Base-by-base conservation (phyloP, 1,140 invertebrate genomes). In the Solen grandis region DNA sequence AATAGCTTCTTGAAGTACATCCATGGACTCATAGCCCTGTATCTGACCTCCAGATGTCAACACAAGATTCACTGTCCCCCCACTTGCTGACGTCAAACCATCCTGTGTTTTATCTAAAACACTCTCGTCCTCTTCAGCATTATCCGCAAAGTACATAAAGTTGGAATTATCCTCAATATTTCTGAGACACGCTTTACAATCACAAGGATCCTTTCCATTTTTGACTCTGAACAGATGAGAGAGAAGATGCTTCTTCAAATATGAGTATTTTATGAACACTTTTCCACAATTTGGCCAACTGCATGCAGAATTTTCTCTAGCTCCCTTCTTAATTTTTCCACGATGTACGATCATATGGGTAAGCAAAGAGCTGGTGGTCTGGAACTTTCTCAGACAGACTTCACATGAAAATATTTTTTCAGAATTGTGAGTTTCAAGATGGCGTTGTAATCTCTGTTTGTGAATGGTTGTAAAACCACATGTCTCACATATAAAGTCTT, bases 151-250 rank as follows among this genome's bases (percentile, higher is more conserved):
- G 38, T 38, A 36, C 22, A 46, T 25, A 14, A 60, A 19, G 29
- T 76, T 60, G 3, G 36, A 46, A 25, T 27, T 33, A 14, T 76
- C 74, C 25, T 41, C 55, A 3, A 38, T 33, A 50, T 66, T 79
- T n/a, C 70, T 46, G n/a, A 35, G 33, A 52, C 76, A 79, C 14
- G 55, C 33, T 5, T 41, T 41, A 70, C 76, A 79, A 13, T 60
- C 46, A 68, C 76, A 79, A 13, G 70, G 27, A 57, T 69, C 76
- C 36, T 79, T 79, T 16, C 76, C 76, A 27, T 41, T 57, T 29
- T 79, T 79, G 14, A 79, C 57, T 52, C 62, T 79, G 55, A 57
- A 79, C 10, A 79, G 41, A 59, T 79, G 76, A 33, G 76, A 57
- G 1, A 79, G 8, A 8, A 79, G 33, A 38, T 79, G 76, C 27